Conservation (phyloP, 2,888 invertebrate species). For the Brenthis hecate region DNA sequence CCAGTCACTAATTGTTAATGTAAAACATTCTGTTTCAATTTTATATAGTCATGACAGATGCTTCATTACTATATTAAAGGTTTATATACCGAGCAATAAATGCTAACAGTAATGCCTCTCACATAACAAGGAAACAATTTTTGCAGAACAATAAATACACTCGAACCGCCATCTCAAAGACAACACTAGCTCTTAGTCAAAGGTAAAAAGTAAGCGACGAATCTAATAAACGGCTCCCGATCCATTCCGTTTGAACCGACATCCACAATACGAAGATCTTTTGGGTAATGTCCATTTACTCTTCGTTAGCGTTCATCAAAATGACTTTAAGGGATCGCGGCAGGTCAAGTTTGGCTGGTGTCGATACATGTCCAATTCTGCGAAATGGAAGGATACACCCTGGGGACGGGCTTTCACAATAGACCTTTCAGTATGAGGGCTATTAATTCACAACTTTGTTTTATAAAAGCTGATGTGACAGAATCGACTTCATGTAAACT, state of each 20-base stretch:
- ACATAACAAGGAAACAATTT: slow-evolving; percentile 44
- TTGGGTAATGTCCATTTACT: slow-evolving; percentile 50
- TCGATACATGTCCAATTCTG: slow-evolving; percentile 73
- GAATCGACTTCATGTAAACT: slow-evolving; percentile 71
- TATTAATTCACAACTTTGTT: slow-evolving; percentile 81
- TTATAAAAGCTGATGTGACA: slow-evolving; percentile 77
- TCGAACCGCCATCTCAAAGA: slow-evolving; percentile 67
- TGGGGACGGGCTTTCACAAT: slow-evolving; percentile 74
- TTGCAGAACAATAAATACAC: slow-evolving; percentile 56
- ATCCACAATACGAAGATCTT: slow-evolving; percentile 63
- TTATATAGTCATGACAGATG: too few species aligned
- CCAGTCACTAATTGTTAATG: too few species aligned
- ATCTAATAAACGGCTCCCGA: slow-evolving; percentile 77
- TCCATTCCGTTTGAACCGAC: slow-evolving; percentile 74
- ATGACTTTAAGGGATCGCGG: slow-evolving; percentile 53
- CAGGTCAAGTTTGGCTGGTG: slow-evolving; percentile 63
- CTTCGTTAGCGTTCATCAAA: slow-evolving; percentile 58
- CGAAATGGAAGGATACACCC: slow-evolving; percentile 78
- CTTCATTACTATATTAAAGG: too few species aligned
- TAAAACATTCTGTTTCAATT: too few species aligned
- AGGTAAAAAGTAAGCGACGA: slow-evolving; percentile 78
- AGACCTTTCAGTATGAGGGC: slow-evolving; percentile 76
- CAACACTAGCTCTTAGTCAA: slow-evolving; percentile 72
- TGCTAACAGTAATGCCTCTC: slow-evolving; percentile 15
- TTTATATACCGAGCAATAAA: too few species aligned